Evolutionary conservation across 2,888 invertebrate species (phyloP), one percentile per base, ranked within the genome.

Genomic region (Nemotelus nigrinus): DNA sequence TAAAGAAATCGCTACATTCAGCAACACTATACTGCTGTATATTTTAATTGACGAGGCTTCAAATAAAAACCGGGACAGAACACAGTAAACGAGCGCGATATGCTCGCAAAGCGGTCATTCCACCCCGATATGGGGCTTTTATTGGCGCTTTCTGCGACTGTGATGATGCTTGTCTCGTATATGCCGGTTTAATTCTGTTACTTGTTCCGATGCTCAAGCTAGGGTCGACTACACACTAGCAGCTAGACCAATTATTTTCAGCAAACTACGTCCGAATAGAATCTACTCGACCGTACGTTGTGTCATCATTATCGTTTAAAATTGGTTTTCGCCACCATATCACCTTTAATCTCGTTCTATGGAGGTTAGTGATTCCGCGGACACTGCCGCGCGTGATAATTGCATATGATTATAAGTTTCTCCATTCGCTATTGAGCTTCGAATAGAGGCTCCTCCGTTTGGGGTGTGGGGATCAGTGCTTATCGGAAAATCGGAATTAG

Each of bases 31-130:
- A 25, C 25, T 25, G 25, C 25, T 25, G 25, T 25, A 45, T 65
- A 47, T 65, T 65, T 65, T 47, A 65, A 65, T 65, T 65, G 65
- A 47, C 45, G 65, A 7, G 65, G 41, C 45, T 65, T 47, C 44
- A 65, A 10, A 45, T 65, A 47, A 63, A 63, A 65, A 8, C 45
- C 25, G 47, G 45, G 65, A 65, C 65, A 65, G 45, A 44, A 1
- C 4, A 4, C 63, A 65, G 65, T 8, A 60, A 60, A 60, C 25
- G 41, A 60, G 41, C n/a, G 8, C 41, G 43, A 45, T 44, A 65
- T 43, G 60, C 63, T 25, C 65, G 8, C 65, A 47, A 41, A 3
- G 25, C 65, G 65, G 65, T 65, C 65, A 65, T 65, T 65, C 65
- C 65, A 65, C 65, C 65, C 65, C 60, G 25, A 25, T 53, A 45